A percentile compares a stretch with the other conserved stretches of the same genome.
Conservation (phyloP, 2,888 invertebrate species). For the Philhelius pedissequus region DNA sequence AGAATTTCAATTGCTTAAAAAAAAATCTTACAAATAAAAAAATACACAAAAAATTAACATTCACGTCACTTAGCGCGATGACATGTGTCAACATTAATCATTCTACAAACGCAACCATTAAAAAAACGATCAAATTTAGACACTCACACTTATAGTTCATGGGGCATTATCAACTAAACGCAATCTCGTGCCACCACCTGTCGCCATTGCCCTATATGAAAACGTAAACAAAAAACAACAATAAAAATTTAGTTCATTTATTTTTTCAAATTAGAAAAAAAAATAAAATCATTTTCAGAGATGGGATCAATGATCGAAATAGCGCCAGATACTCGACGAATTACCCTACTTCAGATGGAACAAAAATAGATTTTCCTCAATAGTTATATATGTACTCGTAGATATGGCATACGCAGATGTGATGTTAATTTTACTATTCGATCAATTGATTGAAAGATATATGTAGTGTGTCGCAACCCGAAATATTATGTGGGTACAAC, state of each 20-base stretch:
- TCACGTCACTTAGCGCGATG: background rate
- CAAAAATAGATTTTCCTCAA: constrained; percentile 16
- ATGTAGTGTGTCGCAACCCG: background rate
- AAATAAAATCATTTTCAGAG: background rate
- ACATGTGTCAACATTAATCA: constrained; percentile 13
- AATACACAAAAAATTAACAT: background rate
- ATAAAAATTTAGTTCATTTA: background rate
- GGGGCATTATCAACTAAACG: background rate
- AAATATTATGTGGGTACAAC: constrained; percentile 19
- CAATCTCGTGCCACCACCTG: constrained; percentile 18
- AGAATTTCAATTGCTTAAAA: background rate
- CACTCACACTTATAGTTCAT: background rate
- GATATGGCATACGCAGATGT: background rate
- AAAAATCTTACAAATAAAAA: background rate
- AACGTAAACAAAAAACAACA: background rate
- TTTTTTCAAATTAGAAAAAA: background rate
- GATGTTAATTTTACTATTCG: constrained; percentile 30
- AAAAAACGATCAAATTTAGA: background rate
- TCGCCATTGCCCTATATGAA: background rate
- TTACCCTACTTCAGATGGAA: background rate
- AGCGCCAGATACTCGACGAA: background rate
- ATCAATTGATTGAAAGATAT: constrained; percentile 52
- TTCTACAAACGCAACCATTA: background rate
- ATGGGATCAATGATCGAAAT: constrained; percentile 37
- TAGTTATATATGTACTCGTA: no score